Evolutionary conservation across 2,797 vertebrate genomes (phyloP), one percentile per base, ranked within the genome.

Genomic region (Cryptoprocta ferox): DNA sequence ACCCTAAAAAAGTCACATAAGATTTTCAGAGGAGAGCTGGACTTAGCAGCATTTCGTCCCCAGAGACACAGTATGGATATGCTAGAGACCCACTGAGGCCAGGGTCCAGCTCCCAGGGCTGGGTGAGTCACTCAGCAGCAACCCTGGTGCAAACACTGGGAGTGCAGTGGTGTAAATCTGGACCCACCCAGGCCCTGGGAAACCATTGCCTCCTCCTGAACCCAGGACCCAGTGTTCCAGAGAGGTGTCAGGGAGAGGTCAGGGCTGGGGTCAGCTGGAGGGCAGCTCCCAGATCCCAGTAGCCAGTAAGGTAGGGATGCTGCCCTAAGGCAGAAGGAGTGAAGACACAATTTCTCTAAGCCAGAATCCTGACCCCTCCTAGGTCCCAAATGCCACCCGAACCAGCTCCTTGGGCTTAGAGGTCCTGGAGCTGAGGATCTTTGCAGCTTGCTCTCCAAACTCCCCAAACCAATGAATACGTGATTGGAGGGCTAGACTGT

Each of bases 201-300:
- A 78, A 68, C 45, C 5, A 28, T 59, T 15, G 61, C 50, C 19
- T 61, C 53, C 35, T 97, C 48, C 28, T 8, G 3, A 92, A 75
- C 45, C 30, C 3, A 10, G 18, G 18, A 11, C 6, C 6, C 6
- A 1, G 70, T 53, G 42, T 84, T 92, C 4, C 73, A 48, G 63
- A 59, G 53, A 88, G 19, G 53, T 76, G 68, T 30, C 21, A 26
- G n/a, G 16, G 50, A 89, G 45, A 26, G 16, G 13, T 66, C 68
- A 50, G 59, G 70, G 45, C 78, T 81, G 70, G 86, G 89, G 91
- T 92, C 70, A 94, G 71, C 53, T 5, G 42, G 42, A 97, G 87
- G 89, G 97, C 96, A 98, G 94, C 48, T 66, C 50, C 11, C 3
- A 21, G 16, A 76, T 53, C 32, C n/a, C 16, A 21, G 53, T 24